Base-by-base conservation (phyloP, 2,797 vertebrate species). In the Sphenodon punctatus region DNA sequence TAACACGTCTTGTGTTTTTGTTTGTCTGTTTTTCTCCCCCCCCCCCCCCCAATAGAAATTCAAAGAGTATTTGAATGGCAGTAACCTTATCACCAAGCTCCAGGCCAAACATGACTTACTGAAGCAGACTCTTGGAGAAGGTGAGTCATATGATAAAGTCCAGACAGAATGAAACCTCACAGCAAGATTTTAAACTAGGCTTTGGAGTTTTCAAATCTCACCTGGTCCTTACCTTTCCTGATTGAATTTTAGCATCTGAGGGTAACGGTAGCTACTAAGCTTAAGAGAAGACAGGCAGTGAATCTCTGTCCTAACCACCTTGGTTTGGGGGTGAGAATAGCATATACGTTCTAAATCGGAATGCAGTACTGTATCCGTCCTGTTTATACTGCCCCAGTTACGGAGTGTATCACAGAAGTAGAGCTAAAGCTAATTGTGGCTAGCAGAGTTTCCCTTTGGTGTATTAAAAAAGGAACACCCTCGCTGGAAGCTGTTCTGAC, bases 31-130 rank as follows among this genome's bases (percentile, higher is more conserved):
- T 82, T 94, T 94, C 20, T 96, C 74, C 63, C 55, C 63, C 53
- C 86, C 75, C 89, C n/a, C 95, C n/a, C n/a, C n/a, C n/a, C n/a
- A n/a, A n/a, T n/a, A 99, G 98, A 99, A 99, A 95, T 99, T 99
- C 91, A 99, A 99, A 84, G 98, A 99, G 85, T 99, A 97, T 88
- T 95, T 99, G 94, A 99, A 99, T 27, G 98, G 98, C 92, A 99
- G 98, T 89, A 99, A 99, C 92, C 98, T 99, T 77, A 99, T 99
- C 93, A 97, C 98, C 4, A 99, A 99, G 94, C 97, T 99, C 30
- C 98, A 99, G 94, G 98, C 98, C 84, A 99, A 99, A 91, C 98
- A 99, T 0, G 98, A 99, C 93, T 95, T 99, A 87, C 96, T 99
- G 91, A 99, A 99, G 94, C 98, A 99, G 93, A 98, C 98, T 2